phyloP scores from a whole-genome alignment of 1,140 invertebrate species.

The Gryon sp. region DNA sequence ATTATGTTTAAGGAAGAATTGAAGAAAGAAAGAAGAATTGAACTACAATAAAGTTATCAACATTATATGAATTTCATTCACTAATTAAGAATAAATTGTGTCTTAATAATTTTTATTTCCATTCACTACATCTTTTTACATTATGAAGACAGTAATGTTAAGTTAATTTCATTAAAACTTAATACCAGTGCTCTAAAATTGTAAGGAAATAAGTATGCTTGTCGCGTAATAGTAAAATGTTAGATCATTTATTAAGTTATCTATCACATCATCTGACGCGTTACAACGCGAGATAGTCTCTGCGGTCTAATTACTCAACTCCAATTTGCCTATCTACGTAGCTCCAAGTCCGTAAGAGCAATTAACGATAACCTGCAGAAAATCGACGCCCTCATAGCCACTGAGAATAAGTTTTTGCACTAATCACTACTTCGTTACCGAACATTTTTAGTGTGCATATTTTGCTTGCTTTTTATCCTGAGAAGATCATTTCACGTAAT shows the following conservation, averaged over 20 bases:
- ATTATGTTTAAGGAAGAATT: too few relatives aligned
- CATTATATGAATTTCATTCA: too few relatives aligned
- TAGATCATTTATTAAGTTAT: slow-evolving; percentile 21
- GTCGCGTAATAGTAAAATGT: background rate
- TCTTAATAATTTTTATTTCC: too few relatives aligned
- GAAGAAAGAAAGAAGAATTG: too few relatives aligned
- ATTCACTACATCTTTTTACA: too few relatives aligned
- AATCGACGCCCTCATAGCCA: background rate
- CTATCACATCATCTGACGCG: slow-evolving; percentile 20
- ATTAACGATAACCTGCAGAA: slow-evolving; percentile 13
- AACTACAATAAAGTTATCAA: too few relatives aligned
- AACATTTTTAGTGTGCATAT: slow-evolving; percentile 3
- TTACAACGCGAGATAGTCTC: slow-evolving; percentile 8
- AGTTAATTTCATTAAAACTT: too few relatives aligned
- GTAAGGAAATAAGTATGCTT: background rate
- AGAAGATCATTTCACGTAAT: slow-evolving; percentile 31
- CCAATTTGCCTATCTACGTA: slow-evolving; percentile 14
- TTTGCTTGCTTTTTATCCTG: slow-evolving; percentile 13
- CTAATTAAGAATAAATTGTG: too few relatives aligned
- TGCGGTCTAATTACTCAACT: slow-evolving; percentile 31
- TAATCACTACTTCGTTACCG: slow-evolving; percentile 6
- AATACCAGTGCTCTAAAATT: too few relatives aligned
- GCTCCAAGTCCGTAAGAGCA: slow-evolving; percentile 2
- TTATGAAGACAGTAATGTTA: too few relatives aligned
- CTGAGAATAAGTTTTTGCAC: background rate